Percentiles rank a stretch among this genome's conserved stretches.
phyloP scores from a whole-genome alignment of 2,113 vertebrate species.

The Halcyon senegalensis region DNA sequence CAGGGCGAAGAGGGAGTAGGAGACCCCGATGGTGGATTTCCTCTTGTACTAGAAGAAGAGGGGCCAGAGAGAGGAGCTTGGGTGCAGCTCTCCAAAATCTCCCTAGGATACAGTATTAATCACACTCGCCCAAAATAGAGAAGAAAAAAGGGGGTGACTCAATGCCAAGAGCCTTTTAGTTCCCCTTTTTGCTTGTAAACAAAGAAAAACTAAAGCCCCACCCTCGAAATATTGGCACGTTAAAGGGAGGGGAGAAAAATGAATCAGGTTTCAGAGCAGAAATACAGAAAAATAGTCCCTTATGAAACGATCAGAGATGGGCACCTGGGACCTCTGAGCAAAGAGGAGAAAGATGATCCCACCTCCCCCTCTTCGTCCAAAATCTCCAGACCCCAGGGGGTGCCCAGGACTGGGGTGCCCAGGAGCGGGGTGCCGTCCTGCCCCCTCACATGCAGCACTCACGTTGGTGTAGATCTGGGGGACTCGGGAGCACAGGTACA shows the following conservation, averaged over 20 bases:
- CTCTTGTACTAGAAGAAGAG: slow-evolving; percentile 78
- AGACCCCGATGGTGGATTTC: slow-evolving; percentile 89
- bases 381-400: background rate
- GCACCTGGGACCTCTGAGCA: background rate
- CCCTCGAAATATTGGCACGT: background rate
- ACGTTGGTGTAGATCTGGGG: slow-evolving; percentile 95
- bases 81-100: background rate
- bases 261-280: background rate
- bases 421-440: accelerated
- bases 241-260: background rate
- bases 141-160: background rate
- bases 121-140: background rate
- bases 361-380: accelerated
- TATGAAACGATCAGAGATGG: background rate
- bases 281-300: background rate
- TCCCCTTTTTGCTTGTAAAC: background rate
- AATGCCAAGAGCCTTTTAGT: background rate
- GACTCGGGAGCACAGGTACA: slow-evolving; percentile 90
- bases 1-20: slow-evolving; percentile 89
- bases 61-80: background rate
- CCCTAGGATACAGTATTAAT: background rate
- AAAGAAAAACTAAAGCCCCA: background rate
- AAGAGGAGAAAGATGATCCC: background rate
- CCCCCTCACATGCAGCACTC: slow-evolving; percentile 38
- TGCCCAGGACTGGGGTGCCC: accelerated